phyloP scores from a whole-genome alignment of 2,888 invertebrate genomes.

The Ptilodon capucinus region DNA sequence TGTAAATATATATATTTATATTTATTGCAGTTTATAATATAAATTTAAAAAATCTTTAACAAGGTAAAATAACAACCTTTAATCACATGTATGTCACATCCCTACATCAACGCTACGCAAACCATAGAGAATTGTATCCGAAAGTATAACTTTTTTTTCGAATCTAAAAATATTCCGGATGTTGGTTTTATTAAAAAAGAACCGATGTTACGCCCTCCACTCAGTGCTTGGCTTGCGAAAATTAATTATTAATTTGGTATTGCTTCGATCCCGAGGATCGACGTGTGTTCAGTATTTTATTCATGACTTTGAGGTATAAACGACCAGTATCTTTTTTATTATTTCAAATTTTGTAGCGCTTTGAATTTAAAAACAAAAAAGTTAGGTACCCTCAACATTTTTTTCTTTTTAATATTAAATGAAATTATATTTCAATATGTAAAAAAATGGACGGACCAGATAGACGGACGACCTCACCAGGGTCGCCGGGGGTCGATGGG shows the following conservation, averaged over 20 bases:
- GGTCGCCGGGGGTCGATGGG: too few species aligned
- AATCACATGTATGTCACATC: too few species aligned
- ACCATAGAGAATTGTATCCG: too few species aligned
- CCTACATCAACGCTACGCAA: too few species aligned
- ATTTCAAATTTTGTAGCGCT: not conserved
- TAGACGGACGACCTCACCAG: too few species aligned
- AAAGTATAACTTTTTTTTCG: not conserved
- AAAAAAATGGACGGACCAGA: too few species aligned
- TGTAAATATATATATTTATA: constrained; percentile 4
- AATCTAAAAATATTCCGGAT: not conserved
- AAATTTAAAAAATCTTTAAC: too few species aligned
- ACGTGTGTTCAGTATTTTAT: constrained; percentile 42
- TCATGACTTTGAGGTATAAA: constrained; percentile 1
- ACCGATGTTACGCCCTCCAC: constrained; percentile 38
- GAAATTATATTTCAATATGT: not conserved
- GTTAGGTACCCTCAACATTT: not conserved
- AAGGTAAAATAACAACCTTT: too few species aligned
- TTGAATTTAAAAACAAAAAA: not conserved
- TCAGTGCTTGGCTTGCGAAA: constrained; percentile 57
- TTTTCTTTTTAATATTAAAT: not conserved
- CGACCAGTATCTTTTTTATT: not conserved
- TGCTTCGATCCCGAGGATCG: constrained; percentile 55
- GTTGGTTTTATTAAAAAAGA: constrained; percentile 59
- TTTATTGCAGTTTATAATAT: not conserved
- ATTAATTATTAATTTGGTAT: constrained; percentile 79